These are phyloP conservation scores for Pelagia noctiluca DNA, from an alignment of 30 jellyfish, hydroid and myxozoan species.

Conservation along the genomic window DNA sequence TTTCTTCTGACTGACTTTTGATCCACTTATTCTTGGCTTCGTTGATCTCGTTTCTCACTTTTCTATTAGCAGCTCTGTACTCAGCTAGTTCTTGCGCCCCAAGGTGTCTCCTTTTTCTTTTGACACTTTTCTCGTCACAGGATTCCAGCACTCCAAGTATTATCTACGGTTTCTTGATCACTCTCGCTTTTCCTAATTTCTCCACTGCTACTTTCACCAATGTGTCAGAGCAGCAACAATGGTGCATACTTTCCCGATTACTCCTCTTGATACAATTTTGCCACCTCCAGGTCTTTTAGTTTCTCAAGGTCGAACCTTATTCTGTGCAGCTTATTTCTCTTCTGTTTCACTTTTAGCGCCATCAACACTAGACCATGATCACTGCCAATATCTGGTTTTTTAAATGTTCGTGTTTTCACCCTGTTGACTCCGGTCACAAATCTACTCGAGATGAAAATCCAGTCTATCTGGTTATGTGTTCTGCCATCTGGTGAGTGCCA, in stretches of 20 bases:
- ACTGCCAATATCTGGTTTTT: slow-evolving; percentile 59
- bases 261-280: slow-evolving; percentile 17
- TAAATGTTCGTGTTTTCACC: slow-evolving; percentile 34
- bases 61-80: slow-evolving; percentile 44
- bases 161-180: slow-evolving; percentile 58
- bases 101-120: slow-evolving; percentile 9
- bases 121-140: slow-evolving; percentile 41
- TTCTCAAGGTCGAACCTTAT: slow-evolving; percentile 43
- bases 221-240: slow-evolving; percentile 11
- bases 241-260: slow-evolving; percentile 26
- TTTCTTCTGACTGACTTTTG: slow-evolving; percentile 26
- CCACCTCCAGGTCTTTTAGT: slow-evolving; percentile 21
- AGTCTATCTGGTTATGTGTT: slow-evolving; percentile 47
- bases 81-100: slow-evolving; percentile 16
- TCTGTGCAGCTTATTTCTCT: slow-evolving; percentile 28
- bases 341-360: slow-evolving; percentile 27
- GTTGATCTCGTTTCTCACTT: slow-evolving; percentile 14
- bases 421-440: slow-evolving; percentile 45
- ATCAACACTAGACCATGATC: slow-evolving; percentile 53
- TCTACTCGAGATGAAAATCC: slow-evolving; percentile 40
- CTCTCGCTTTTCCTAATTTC: slow-evolving; percentile 21
- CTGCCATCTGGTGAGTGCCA: slow-evolving; percentile 42
- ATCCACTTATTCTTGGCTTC: slow-evolving; percentile 55
- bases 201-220: slow-evolving; percentile 22
- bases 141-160: slow-evolving; percentile 24